Conservation (phyloP, 2,113 vertebrate genomes). For the Cinclus mexicanus region DNA sequence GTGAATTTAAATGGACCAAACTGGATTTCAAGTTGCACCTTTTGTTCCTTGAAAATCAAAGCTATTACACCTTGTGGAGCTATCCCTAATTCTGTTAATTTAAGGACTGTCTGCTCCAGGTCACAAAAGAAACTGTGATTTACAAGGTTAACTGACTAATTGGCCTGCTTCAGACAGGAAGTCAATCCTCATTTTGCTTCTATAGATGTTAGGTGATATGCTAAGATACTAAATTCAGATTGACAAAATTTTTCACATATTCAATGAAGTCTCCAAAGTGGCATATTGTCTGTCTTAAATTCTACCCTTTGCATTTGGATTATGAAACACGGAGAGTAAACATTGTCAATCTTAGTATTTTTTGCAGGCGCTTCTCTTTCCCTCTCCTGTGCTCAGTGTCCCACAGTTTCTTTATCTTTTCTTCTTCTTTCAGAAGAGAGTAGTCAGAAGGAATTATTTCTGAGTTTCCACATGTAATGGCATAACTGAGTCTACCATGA, state of each 20-base stretch:
- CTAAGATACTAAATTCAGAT: conserved; percentile 2
- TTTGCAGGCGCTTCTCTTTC: neutral
- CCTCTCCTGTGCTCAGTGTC: neutral
- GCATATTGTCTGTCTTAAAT: conserved; percentile 8
- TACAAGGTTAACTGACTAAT: conserved; percentile 28
- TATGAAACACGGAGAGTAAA: neutral
- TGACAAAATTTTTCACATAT: neutral
- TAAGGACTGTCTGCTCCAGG: conserved; percentile 2
- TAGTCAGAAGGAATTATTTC: neutral
- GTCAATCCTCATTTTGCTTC: conserved; percentile 27
- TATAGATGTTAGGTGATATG: neutral
- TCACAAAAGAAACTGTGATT: conserved; percentile 30
- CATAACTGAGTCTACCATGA: neutral
- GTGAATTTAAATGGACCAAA: neutral
- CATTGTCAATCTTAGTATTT: neutral
- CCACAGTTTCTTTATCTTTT: neutral
- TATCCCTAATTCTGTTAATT: conserved; percentile 9
- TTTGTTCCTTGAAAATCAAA: neutral
- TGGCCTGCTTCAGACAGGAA: neutral
- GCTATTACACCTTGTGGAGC: neutral
- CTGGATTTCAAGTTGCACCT: neutral
- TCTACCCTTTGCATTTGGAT: conserved; percentile 33
- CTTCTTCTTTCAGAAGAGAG: neutral
- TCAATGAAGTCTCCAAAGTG: neutral
- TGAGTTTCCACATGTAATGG: neutral